Base-by-base conservation (phyloP, 2,113 vertebrate genomes). In the Pandion haliaetus region DNA sequence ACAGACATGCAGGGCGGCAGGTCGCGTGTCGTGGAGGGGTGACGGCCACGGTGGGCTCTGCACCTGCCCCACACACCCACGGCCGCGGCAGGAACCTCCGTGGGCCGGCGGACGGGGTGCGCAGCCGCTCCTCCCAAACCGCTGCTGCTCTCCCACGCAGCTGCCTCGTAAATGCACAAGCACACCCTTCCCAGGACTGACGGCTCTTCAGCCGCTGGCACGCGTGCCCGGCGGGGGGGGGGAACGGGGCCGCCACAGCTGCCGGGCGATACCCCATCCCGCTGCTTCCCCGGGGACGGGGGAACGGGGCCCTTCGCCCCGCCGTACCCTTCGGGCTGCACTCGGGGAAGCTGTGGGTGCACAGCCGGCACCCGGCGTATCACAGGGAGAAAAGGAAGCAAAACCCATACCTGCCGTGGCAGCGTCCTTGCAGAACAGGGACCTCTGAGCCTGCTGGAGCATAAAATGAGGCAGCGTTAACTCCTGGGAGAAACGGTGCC, bases 281-380 rank as follows among this genome's bases (percentile, higher is more conserved):
- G 12, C n/a, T 25, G 65, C 49, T 14, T 36, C 13, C 38, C 28
- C 2, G 24, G 52, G 55, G 17, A 34, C 6, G 16, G 13, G 62
- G 55, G 15, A 58, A 26, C 0, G 0, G 66, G 54, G 55, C 31
- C n/a, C 44, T 44, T 44, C 20, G 20, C 28, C 36, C 42, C 49
- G 5, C 24, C 5, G 1, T 2, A 12, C 28, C 44, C 44, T 54
- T 9, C 4, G 19, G 45, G 36, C 45, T 52, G 67, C 5, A 6
- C 19, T 25, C 2, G 1, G n/a, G 8, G 42, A 26, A 49, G 57
- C 57, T 49, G 57, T 8, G 42, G 65, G 42, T 32, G 65, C 57
- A 17, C 10, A 12, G 58, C 34, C n/a, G 25, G 54, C 32, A 12
- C 36, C 24, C 0, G 2, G 6, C 3, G 1, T 5, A 1, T 13